These are phyloP conservation scores for Mellilla xanthometata DNA, from an alignment of 2,888 invertebrate genomes.

Conservation along the genomic window DNA sequence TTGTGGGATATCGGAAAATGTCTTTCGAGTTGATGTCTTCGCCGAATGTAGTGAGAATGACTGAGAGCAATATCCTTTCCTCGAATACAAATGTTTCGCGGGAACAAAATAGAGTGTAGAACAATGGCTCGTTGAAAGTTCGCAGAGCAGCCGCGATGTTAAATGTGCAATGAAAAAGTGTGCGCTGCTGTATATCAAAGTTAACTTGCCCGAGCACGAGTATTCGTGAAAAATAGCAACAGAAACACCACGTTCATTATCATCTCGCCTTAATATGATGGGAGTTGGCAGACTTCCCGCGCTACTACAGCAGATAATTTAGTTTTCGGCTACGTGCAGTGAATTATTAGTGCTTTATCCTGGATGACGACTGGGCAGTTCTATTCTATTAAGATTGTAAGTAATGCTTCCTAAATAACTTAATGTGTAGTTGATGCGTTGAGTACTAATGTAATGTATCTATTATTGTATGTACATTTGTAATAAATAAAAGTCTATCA, in stretches of 20 bases:
- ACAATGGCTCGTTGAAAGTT: slow-evolving; percentile 21
- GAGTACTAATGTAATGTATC: too few relatives aligned
- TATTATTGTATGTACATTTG: too few relatives aligned
- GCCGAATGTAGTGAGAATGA: slow-evolving; percentile 32
- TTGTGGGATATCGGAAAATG: slow-evolving; percentile 45
- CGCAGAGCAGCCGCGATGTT: slow-evolving; percentile 24
- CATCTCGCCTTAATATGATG: slow-evolving; percentile 71
- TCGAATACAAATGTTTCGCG: slow-evolving; percentile 22
- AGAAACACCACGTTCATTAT: slow-evolving; percentile 64
- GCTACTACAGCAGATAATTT: slow-evolving; percentile 62
- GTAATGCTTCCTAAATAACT: neutral
- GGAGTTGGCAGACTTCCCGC: slow-evolving; percentile 71
- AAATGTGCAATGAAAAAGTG: slow-evolving; percentile 30
- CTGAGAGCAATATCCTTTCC: slow-evolving; percentile 34
- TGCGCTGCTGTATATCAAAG: slow-evolving; percentile 38
- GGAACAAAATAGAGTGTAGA: slow-evolving; percentile 10
- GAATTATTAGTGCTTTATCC: slow-evolving; percentile 57
- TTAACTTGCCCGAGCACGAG: slow-evolving; percentile 33
- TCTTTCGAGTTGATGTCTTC: slow-evolving; percentile 42
- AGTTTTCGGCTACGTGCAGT: slow-evolving; percentile 68
- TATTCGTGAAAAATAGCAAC: slow-evolving; percentile 48
- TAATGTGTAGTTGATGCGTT: too few relatives aligned
- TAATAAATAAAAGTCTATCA: too few relatives aligned
- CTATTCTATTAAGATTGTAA: slow-evolving; percentile 3
- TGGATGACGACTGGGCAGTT: slow-evolving; percentile 29